phyloP scores from a whole-genome alignment of 2,113 vertebrate species.

The Podocnemis expansa region DNA sequence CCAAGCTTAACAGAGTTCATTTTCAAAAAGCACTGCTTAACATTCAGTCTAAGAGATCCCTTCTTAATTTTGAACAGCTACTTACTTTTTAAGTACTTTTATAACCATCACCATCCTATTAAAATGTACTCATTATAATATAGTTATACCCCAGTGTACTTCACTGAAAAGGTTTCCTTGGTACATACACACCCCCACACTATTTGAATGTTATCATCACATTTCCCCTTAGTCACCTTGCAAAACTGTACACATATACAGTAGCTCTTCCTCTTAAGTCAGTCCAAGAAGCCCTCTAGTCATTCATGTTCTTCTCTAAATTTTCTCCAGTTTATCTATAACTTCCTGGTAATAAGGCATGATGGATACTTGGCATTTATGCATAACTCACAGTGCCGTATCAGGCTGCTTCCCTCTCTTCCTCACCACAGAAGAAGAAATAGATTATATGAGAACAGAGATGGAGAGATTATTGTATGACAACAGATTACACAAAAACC shows the following conservation, averaged over 20 bases:
- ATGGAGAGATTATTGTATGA: neutral
- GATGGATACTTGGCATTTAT: neutral
- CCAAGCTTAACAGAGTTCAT: neutral
- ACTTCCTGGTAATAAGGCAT: neutral
- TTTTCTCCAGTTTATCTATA: neutral
- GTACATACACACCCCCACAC: conserved; percentile 21
- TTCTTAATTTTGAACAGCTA: neutral
- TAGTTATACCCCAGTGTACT: neutral
- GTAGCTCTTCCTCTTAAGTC: conserved; percentile 43
- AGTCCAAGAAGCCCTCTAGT: conserved; percentile 39
- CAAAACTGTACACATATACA: neutral
- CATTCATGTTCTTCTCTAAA: conserved; percentile 38
- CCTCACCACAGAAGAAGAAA: conserved; percentile 10
- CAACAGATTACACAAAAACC: neutral
- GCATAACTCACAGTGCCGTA: conserved; percentile 35
- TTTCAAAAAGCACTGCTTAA: neutral
- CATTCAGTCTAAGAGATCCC: neutral
- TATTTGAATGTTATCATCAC: conserved; percentile 43
- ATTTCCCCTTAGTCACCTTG: conserved; percentile 52
- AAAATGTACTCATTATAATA: neutral
- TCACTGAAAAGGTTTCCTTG: neutral
- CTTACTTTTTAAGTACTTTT: neutral
- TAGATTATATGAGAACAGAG: conserved; percentile 36
- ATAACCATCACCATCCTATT: neutral
- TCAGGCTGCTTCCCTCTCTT: conserved; percentile 8